A percentile compares a stretch with the other conserved stretches of the same genome.
phyloP scores from a whole-genome alignment of 92 coral and sea anemone species.

The Phenganax stokvisi region DNA sequence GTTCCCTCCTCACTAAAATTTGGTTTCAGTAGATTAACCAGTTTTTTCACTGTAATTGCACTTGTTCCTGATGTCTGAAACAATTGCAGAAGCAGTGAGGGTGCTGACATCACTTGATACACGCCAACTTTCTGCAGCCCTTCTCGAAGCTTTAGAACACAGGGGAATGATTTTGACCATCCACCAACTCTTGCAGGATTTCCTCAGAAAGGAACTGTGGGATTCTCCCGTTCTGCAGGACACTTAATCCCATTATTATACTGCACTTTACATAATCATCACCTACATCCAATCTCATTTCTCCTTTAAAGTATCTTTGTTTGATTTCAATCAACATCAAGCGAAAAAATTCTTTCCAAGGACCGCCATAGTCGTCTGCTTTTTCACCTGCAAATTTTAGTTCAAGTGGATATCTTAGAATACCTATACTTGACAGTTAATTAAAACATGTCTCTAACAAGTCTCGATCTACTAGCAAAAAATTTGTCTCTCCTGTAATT shows the following conservation, averaged over 20 bases:
- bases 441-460: constrained; percentile 29
- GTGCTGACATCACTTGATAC: constrained; percentile 14
- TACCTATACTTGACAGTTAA: constrained; percentile 28
- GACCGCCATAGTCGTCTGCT: constrained; percentile 22
- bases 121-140: neutral
- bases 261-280: constrained; percentile 45
- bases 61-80: too few species aligned
- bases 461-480: constrained; percentile 47
- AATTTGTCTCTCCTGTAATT: constrained; percentile 39
- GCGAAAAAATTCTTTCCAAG: too few species aligned
- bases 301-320: constrained; percentile 51
- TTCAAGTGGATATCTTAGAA: constrained; percentile 45
- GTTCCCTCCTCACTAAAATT: too few species aligned
- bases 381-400: constrained; percentile 46
- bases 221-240: constrained; percentile 26
- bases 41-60: too few species aligned
- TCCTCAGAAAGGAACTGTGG: constrained; percentile 45
- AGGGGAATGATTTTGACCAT: constrained; percentile 43
- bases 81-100: neutral
- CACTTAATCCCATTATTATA: constrained; percentile 43
- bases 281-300: constrained; percentile 42
- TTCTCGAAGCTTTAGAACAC: constrained; percentile 30
- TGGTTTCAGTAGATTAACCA: too few species aligned
- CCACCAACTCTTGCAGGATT: constrained; percentile 39
- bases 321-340: constrained; percentile 49